These are phyloP conservation scores for Nothura maculosa DNA, from an alignment of 2,797 vertebrate genomes.

Conservation along the genomic window DNA sequence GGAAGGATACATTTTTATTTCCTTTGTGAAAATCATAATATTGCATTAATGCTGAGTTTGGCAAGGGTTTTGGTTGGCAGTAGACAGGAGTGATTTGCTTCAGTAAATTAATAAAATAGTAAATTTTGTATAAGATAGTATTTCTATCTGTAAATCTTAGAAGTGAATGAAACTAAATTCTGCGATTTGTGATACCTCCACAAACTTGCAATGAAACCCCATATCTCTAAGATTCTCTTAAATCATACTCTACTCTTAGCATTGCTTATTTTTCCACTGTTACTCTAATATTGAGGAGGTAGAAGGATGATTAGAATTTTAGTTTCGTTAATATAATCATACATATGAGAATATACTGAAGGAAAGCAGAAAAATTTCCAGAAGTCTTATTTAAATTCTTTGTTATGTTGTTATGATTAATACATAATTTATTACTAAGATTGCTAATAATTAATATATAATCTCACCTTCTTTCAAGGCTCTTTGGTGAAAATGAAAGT, in stretches of 20 bases:
- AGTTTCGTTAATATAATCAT: neutral
- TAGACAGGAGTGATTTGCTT: neutral
- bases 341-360: neutral
- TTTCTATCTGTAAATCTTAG: neutral
- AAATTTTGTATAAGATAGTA: neutral
- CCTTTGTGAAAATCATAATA: neutral
- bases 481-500: neutral
- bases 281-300: neutral
- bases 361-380: neutral
- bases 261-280: neutral
- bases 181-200: neutral
- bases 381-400: neutral
- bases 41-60: neutral
- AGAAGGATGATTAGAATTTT: constrained; percentile 7
- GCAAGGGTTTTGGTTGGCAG: neutral
- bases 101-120: neutral
- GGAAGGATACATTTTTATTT: neutral
- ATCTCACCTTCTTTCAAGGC: neutral
- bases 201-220: neutral
- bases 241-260: neutral
- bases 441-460: neutral
- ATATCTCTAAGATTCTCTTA: neutral
- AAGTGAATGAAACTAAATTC: neutral
- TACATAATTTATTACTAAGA: neutral
- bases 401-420: neutral